Evolutionary conservation across 2,888 invertebrate species (phyloP), one percentile per base, ranked within the genome.

Genomic region (Scaptomyza tumidula): DNA sequence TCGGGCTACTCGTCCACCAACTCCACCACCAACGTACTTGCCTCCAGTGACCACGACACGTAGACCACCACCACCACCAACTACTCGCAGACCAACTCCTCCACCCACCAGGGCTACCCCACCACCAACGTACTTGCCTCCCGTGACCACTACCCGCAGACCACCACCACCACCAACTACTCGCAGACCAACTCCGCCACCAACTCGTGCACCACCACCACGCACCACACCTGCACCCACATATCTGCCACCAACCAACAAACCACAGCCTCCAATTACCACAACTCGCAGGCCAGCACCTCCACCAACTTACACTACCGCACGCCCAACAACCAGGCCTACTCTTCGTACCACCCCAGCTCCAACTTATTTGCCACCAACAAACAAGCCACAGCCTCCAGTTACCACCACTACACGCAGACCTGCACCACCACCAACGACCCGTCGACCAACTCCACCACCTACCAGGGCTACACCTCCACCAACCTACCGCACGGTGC

Each of bases 21-120:
- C 89, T 77, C 57, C 88, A 83, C 33, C 53, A 13, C 72, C 84
- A 29, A 83, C 86, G 0, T 73, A 58, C 10, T 14, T 74, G 35
- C 83, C 78, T 57, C 75, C 76, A 7, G 58, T 41, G 10, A 48
- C 53, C 24, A 24, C 24, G 1, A 71, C 79, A 4, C 46, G 68
- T 11, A 60, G 69, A 61, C 63, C 72, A 45, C 66, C 62, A 3
- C 27, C 39, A 14, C 52, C 52, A 11, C 37, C 53, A 3, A 54
- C 16, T n/a, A n/a, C n/a, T n/a, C n/a, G n/a, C n/a, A n/a, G n/a
- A 19, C 19, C 19, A 19, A 19, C 73, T 33, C 16, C 62, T 60
- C 56, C 29, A 5, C 24, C 75, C 83, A n/a, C n/a, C n/a, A n/a
- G n/a, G n/a, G n/a, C n/a, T n/a, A n/a, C 89, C 77, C 37, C 37